These are phyloP conservation scores for Tetrax tetrax DNA, from an alignment of 2,113 vertebrate species.

Conservation along the genomic window DNA sequence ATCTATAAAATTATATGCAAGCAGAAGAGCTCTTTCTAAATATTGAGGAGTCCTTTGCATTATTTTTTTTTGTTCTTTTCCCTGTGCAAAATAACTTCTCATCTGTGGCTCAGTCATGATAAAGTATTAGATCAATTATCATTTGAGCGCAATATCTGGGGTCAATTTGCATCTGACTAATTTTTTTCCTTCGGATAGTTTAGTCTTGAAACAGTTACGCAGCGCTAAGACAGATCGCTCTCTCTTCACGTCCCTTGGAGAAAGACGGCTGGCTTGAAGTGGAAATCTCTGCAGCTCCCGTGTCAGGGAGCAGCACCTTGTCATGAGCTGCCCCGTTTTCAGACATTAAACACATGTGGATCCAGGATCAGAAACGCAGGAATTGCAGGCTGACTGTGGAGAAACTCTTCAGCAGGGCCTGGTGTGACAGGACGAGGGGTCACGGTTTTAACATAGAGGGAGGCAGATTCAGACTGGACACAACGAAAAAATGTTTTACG, in stretches of 20 bases:
- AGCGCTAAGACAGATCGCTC: background rate
- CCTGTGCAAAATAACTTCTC: background rate
- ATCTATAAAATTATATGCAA: constrained; percentile 37
- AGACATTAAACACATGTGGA: background rate
- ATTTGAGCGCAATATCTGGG: background rate
- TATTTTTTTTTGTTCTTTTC: background rate
- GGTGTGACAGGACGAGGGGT: no score
- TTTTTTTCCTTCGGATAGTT: background rate
- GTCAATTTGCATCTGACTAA: background rate
- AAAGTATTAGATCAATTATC: background rate
- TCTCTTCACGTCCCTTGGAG: background rate
- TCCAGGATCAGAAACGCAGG: background rate
- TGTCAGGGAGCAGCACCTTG: background rate
- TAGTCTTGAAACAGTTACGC: background rate
- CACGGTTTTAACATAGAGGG: no score
- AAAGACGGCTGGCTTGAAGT: background rate
- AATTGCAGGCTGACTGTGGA: background rate
- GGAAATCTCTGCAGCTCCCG: background rate
- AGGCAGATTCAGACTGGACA: no score
- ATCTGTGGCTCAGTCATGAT: background rate
- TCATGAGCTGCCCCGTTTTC: background rate
- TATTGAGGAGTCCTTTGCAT: background rate
- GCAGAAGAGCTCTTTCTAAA: constrained; percentile 10
- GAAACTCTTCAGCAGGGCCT: no score
- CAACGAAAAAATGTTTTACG: no score